Conservation (phyloP, 1,140 invertebrate species). For the Oscheius sp. region DNA sequence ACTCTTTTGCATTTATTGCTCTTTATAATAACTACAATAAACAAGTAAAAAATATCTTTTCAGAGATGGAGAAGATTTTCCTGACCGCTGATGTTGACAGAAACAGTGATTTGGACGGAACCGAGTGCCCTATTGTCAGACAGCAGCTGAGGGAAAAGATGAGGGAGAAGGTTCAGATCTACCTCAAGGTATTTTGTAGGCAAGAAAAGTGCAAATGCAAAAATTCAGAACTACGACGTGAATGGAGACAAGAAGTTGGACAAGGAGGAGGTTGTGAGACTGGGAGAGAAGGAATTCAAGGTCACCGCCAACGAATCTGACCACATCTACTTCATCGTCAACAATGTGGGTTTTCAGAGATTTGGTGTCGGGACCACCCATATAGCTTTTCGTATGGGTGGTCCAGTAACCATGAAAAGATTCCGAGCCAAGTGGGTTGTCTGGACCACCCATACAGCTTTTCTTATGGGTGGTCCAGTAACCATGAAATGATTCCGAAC, state of each 20-base stretch:
- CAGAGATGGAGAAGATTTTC: neutral
- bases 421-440: too few relatives aligned
- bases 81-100: neutral
- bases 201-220: neutral
- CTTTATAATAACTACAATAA: too few relatives aligned
- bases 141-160: neutral
- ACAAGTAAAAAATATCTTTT: too few relatives aligned
- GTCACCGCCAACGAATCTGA: neutral
- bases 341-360: neutral
- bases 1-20: neutral
- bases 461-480: too few relatives aligned
- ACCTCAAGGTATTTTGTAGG: neutral
- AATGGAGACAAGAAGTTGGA: neutral
- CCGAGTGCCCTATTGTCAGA: neutral
- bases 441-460: too few relatives aligned
- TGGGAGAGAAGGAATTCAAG: neutral
- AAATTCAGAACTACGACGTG: neutral
- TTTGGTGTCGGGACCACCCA: too few relatives aligned
- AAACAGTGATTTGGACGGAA: neutral
- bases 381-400: too few relatives aligned
- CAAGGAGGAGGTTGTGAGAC: neutral
- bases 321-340: neutral
- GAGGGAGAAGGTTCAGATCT: neutral
- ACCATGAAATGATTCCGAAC: too few relatives aligned
- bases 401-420: too few relatives aligned